Conservation (phyloP, 1,140 invertebrate species). For the Cylas formicarius region DNA sequence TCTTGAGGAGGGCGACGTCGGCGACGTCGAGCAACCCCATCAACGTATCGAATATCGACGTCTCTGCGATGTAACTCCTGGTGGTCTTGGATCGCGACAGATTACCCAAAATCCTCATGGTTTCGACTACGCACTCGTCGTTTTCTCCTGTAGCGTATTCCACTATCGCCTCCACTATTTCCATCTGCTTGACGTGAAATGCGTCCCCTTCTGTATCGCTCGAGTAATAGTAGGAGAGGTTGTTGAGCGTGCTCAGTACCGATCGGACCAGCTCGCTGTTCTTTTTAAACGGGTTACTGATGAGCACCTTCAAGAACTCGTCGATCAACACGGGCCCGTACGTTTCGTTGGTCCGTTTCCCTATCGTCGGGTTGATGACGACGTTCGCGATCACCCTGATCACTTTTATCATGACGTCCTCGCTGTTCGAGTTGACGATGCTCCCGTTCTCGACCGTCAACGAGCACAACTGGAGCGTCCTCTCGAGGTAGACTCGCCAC, state of each 20-base stretch:
- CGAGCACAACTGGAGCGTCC: slow-evolving; percentile 40
- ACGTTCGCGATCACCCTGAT: slow-evolving; percentile 68
- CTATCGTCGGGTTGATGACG: slow-evolving; percentile 62
- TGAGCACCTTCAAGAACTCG: slow-evolving; percentile 46
- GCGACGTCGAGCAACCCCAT: slow-evolving; percentile 29
- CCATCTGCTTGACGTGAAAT: slow-evolving; percentile 39
- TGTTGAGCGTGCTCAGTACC: slow-evolving; percentile 58
- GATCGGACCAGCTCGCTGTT: slow-evolving; percentile 59
- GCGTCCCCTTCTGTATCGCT: slow-evolving; percentile 38
- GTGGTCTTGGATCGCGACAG: slow-evolving; percentile 54
- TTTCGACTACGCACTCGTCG: slow-evolving; percentile 54
- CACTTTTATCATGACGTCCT: slow-evolving; percentile 62
- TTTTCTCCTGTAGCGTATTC: slow-evolving; percentile 39
- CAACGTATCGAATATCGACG: slow-evolving; percentile 38
- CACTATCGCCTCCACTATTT: slow-evolving; percentile 38
- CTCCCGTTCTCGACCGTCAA: slow-evolving; percentile 32
- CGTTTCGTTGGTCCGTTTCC: slow-evolving; percentile 46
- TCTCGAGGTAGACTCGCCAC: slow-evolving; percentile 53
- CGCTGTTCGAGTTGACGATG: slow-evolving; percentile 36
- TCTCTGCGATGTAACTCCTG: slow-evolving; percentile 48
- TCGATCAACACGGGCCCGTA: slow-evolving; percentile 43
- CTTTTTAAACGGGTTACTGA: slow-evolving; percentile 48
- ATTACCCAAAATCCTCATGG: slow-evolving; percentile 59
- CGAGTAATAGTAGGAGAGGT: slow-evolving; percentile 56
- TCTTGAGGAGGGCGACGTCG: slow-evolving; percentile 51